phyloP scores from a whole-genome alignment of 2,888 invertebrate genomes.

The Tupiocoris notatus region DNA sequence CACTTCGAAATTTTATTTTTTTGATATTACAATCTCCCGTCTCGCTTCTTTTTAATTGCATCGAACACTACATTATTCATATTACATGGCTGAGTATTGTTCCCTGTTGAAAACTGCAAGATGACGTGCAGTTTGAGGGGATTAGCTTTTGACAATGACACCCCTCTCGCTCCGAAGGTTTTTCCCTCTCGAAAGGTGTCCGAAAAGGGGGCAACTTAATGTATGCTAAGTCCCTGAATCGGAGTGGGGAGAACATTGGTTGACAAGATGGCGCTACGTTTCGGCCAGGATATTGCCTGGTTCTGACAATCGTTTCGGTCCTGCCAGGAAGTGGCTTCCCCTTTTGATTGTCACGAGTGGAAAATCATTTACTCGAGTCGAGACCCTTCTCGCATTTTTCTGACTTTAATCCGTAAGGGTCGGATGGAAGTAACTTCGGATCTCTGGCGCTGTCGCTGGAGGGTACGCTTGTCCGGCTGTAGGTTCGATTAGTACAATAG shows the following conservation, averaged over 20 bases:
- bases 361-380: not conserved
- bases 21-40: not conserved
- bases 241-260: not conserved
- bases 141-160: slow-evolving; percentile 27
- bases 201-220: slow-evolving; percentile 10
- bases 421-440: not conserved
- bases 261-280: slow-evolving; percentile 14
- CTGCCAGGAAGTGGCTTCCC: not conserved
- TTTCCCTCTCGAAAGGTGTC: slow-evolving; percentile 11
- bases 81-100: slow-evolving; percentile 9
- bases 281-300: not conserved
- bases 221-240: slow-evolving; percentile 16
- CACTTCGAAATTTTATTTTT: not conserved
- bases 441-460: slow-evolving; percentile 22
- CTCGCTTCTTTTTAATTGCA: no score
- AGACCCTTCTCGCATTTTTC: slow-evolving; percentile 7
- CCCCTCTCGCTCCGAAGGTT: not conserved
- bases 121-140: slow-evolving; percentile 20
- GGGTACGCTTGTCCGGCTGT: not conserved
- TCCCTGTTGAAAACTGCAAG: not conserved
- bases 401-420: slow-evolving; percentile 16
- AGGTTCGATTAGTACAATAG: slow-evolving; percentile 12
- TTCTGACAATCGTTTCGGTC: slow-evolving; percentile 26
- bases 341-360: not conserved
- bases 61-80: slow-evolving; percentile 6